Evolutionary conservation across 2,888 invertebrate species (phyloP), one percentile per base, ranked within the genome.

Genomic region (Caenorhabditis sp.): DNA sequence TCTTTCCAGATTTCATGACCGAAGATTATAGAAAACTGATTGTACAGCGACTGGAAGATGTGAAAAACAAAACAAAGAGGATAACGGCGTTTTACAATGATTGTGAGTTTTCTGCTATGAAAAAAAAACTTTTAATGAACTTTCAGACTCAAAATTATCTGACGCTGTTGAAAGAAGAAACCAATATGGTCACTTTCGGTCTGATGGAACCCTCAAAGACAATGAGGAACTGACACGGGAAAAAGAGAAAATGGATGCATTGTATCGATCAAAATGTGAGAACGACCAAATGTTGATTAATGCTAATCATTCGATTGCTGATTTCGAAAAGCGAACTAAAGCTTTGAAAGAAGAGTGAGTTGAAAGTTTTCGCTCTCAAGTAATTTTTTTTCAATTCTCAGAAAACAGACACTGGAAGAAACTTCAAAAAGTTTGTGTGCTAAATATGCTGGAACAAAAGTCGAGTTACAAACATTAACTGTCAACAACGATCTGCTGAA

Each of bases 271-370:
- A 64, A 89, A 90, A 61, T 85, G 82, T 58, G 80, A 85, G 41
- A 92, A 92, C 69, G 91, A 90, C 26, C 83, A 85, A 49, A 61
- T 35, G 38, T 79, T 84, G 16, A 85, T 86, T 24, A 79, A 86
- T n/a, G 77, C 84, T 0, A 84, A 80, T 16, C 66, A 66, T 24
- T 61, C 58, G 41, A 56, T 85, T 3, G 28, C 35, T 1, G 80
- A 82, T 3, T 64, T 44, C 12, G 84, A 85, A 22, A 51, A 51
- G 38, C 72, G 58, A 19, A 69, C 82, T 12, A 59, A 2, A 3
- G 44, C 28, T 19, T 47, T 84, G 16, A 56, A 56, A 2, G 58
- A 63, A 1, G 83, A 83, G 84, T 82, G 47, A 44, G 83, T 41
- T 54, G 66, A 26, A n/a, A 16, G 6, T 7, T 51, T 35, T 24